Conservation (phyloP, 2,113 vertebrate species). For the Falco punctatus region DNA sequence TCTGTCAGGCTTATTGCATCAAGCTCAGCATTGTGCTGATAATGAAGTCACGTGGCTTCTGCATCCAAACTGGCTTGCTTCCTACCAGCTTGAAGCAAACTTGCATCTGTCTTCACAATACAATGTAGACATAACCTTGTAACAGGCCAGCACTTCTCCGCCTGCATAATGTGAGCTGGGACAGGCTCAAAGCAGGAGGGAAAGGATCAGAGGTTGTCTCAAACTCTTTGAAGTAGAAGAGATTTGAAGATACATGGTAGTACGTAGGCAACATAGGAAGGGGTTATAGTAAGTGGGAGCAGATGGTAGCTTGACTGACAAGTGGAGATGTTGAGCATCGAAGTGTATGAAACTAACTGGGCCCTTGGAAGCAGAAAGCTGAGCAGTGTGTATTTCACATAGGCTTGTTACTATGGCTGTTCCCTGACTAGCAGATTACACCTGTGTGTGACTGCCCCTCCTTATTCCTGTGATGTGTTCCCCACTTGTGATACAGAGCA, state of each 20-base stretch:
- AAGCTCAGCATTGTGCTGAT: conserved; percentile 46
- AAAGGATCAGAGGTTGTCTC: neutral
- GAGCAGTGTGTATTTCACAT: neutral
- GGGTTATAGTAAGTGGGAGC: conserved; percentile 26
- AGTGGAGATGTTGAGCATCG: neutral
- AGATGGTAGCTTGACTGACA: conserved; percentile 51
- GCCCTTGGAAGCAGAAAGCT: conserved; percentile 9
- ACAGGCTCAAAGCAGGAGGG: neutral
- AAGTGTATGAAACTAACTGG: neutral
- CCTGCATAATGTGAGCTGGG: neutral
- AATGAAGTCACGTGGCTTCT: neutral
- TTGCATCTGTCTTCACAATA: conserved; percentile 30
- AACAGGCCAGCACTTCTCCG: neutral
- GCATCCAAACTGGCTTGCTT: neutral
- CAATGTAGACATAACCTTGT: neutral
- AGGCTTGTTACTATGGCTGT: neutral
- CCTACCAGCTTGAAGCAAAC: conserved; percentile 36
- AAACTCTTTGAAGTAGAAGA: conserved; percentile 20
- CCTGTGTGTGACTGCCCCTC: neutral
- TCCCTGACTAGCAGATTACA: neutral
- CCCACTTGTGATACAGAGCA: neutral
- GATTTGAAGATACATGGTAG: neutral
- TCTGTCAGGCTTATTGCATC: conserved; percentile 15
- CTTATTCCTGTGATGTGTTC: neutral
- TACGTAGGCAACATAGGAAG: neutral